Conservation (phyloP, 2,797 vertebrate species). For the Lemur catta region DNA sequence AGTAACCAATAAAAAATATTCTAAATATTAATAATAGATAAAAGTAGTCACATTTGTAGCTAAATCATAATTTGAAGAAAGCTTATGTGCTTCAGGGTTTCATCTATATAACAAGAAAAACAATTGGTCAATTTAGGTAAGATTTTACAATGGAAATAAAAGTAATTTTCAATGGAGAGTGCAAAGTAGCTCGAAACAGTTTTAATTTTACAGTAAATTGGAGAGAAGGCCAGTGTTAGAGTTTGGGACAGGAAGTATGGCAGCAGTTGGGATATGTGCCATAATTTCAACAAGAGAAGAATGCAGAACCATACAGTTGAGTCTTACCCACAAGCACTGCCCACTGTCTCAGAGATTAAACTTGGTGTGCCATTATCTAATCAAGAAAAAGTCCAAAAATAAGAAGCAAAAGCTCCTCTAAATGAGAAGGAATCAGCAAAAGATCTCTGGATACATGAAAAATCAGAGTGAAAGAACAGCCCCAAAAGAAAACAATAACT, state of each 20-base stretch:
- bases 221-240: background rate
- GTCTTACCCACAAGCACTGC: too few relatives aligned
- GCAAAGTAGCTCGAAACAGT: background rate
- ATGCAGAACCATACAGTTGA: too few relatives aligned
- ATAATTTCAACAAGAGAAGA: background rate
- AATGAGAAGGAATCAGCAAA: too few relatives aligned
- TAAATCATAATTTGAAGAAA: constrained; percentile 22
- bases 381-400: too few relatives aligned
- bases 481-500: too few relatives aligned
- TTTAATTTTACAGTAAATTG: background rate
- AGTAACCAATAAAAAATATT: background rate
- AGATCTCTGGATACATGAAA: too few relatives aligned
- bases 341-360: too few relatives aligned
- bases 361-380: too few relatives aligned
- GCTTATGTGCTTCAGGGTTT: background rate
- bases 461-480: too few relatives aligned
- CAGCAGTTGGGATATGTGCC: background rate
- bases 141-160: constrained; percentile 5
- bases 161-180: background rate
- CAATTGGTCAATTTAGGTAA: background rate
- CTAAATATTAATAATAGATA: background rate
- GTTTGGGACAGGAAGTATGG: background rate
- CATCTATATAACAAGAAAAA: background rate
- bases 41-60: background rate
- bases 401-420: too few relatives aligned